Evolutionary conservation across 2,888 invertebrate species (phyloP), one percentile per base, ranked within the genome.

Genomic region (Emmelina monodactyla): DNA sequence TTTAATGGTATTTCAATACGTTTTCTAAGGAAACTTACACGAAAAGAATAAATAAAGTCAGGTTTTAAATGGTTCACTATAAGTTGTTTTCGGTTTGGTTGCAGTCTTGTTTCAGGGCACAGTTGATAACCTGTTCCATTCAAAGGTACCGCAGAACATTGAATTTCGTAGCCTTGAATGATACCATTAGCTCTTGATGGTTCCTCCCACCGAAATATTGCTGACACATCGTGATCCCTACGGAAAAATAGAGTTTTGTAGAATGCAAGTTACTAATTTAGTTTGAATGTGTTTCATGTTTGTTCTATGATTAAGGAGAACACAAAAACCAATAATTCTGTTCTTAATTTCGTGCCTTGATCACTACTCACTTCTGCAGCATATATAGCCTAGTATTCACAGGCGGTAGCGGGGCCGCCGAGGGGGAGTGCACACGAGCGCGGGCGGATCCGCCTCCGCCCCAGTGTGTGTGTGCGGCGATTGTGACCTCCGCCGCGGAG

Each of bases 401-500:
- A 0, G 95, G 95, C 14, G 85, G 85, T 3, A 11, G 25, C 1
- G 50, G 46, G 0, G 51, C 52, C 29, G 12, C 29, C 13, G 29
- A 2, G 12, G 12, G 14, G 29, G 29, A 12, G 29, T 14, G 29
- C 29, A 14, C 13, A 14, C 14, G 12, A 3, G 13, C 14, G 29
- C 4, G 11, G 0, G 86, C 83, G 12, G 85, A 82, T 2, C 83
- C 71, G 0, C 92, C 88, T 2, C 87, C 85, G 11, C 90, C 91
- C 94, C 95, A 95, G 50, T 88, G 88, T 0, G 94, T 92, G 57
- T 88, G 89, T 1, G 94, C 89, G 22, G 90, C 85, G 3, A 96
- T 83, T 1, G 88, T 85, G 13, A 93, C 85, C 37, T 86, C 85
- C 36, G 94, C 62, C 11, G 79, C 68, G 6, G 89, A 87, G 60